Conservation (phyloP, 92 coral and sea anemone species). For the Chrysogorgia sp. region DNA sequence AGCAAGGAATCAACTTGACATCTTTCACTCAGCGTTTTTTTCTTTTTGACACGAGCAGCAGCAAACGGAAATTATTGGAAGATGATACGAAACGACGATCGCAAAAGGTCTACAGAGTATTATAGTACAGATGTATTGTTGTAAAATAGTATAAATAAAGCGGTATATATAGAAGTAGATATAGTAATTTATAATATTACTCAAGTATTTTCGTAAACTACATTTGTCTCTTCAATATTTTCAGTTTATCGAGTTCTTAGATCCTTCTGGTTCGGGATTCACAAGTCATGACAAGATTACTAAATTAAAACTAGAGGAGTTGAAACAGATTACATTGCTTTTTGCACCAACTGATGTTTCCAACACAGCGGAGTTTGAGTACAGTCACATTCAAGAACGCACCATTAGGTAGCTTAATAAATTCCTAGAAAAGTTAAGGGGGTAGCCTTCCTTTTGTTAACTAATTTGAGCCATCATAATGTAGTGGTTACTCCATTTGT, state of each 20-base stretch:
- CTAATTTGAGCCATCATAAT: neutral
- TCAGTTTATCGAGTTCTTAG: slow-evolving; percentile 68
- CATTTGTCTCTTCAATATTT: neutral
- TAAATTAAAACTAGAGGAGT: slow-evolving; percentile 63
- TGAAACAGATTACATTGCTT: slow-evolving; percentile 71
- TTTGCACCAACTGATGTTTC: slow-evolving; percentile 90
- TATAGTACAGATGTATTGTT: too few species aligned
- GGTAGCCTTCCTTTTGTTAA: neutral
- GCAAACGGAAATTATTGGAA: slow-evolving; percentile 58
- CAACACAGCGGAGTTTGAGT: slow-evolving; percentile 87
- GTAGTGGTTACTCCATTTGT: too few species aligned
- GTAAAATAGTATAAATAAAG: too few species aligned
- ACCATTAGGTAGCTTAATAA: slow-evolving; percentile 64
- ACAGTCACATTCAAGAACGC: slow-evolving; percentile 76
- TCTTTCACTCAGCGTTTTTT: slow-evolving; percentile 67
- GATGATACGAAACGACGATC: slow-evolving; percentile 64
- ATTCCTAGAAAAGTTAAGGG: neutral
- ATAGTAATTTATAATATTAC: too few species aligned
- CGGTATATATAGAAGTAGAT: too few species aligned
- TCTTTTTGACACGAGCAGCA: slow-evolving; percentile 43
- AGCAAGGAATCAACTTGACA: slow-evolving; percentile 67
- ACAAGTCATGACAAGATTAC: slow-evolving; percentile 64
- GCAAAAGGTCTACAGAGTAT: slow-evolving; percentile 29
- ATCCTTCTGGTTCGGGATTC: slow-evolving; percentile 71
- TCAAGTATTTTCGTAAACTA: too few species aligned